Evolutionary conservation across 2,888 invertebrate genomes (phyloP).

Genomic region (Chrysopilus asiliformis): DNA sequence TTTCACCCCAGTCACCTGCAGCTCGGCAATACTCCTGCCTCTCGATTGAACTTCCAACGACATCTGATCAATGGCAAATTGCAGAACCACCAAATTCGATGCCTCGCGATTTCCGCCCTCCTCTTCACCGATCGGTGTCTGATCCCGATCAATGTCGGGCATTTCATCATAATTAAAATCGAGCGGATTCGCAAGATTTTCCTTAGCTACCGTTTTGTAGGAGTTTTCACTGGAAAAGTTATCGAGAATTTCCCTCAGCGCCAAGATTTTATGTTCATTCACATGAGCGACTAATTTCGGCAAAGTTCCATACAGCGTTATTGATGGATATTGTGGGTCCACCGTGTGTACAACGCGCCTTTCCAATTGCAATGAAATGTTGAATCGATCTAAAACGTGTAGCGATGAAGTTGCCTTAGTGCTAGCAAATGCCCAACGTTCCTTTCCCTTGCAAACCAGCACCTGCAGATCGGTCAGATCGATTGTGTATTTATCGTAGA

Average conservation of each 20-base stretch:
- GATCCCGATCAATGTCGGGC: constrained; percentile 5
- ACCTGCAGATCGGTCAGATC: constrained; percentile 76
- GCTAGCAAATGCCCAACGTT: constrained; percentile 82
- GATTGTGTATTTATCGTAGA: constrained; percentile 66
- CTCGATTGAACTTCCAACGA: constrained; percentile 75
- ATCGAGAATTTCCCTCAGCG: constrained; percentile 45
- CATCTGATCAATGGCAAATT: constrained; percentile 79
- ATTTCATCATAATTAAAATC: too few species aligned
- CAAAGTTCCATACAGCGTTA: constrained; percentile 70
- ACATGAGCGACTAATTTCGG: constrained; percentile 81
- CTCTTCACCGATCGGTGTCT: not conserved
- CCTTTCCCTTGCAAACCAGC: constrained; percentile 73
- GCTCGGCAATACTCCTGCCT: constrained; percentile 81
- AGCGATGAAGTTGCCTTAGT: constrained; percentile 69
- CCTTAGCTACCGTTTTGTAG: constrained; percentile 8
- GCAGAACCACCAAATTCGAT: constrained; percentile 50
- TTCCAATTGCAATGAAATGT: constrained; percentile 57
- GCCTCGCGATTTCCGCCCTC: not conserved
- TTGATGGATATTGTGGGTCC: constrained; percentile 77
- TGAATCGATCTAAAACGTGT: constrained; percentile 73
- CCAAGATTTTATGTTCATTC: constrained; percentile 75
- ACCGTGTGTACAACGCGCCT: constrained; percentile 65
- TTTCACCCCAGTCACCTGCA: constrained; percentile 81
- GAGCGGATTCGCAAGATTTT: constrained; percentile 9
- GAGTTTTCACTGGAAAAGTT: constrained; percentile 24